A percentile compares a stretch with the other conserved stretches of the same genome.
These are phyloP conservation scores for Euclidia mi DNA, from an alignment of 2,888 invertebrate species.

Conservation along the genomic window DNA sequence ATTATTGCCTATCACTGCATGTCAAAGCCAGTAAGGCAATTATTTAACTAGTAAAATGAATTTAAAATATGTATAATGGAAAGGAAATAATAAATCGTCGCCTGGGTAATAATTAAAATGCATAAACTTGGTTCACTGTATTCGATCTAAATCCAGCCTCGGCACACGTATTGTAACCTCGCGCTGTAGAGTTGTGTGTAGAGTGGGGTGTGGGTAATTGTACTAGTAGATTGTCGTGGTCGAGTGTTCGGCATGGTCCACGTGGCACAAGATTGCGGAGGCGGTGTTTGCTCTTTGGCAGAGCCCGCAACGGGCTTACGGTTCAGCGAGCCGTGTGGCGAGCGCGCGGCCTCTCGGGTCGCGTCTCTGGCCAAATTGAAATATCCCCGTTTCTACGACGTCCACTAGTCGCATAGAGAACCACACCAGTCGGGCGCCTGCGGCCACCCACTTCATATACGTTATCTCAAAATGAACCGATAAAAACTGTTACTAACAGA, in stretches of 20 bases:
- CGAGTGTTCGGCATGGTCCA: conserved; percentile 86
- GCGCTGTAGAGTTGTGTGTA: conserved; percentile 41
- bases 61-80: not conserved
- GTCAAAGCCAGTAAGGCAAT: not conserved
- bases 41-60: no score
- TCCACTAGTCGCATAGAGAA: conserved; percentile 67
- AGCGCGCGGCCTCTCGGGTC: conserved; percentile 86
- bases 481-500: conserved; percentile 4
- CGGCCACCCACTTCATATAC: conserved; percentile 55
- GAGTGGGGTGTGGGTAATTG: conserved; percentile 76
- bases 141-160: conserved; percentile 27
- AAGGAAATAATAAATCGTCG: not conserved
- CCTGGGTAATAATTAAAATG: not conserved
- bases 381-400: conserved; percentile 82
- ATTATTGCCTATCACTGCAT: conserved; percentile 16
- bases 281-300: conserved; percentile 89
- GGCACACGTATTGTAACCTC: conserved; percentile 30
- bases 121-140: conserved; percentile 1
- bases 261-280: conserved; percentile 89
- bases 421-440: conserved; percentile 51
- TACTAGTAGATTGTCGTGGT: conserved; percentile 84
- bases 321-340: conserved; percentile 87
- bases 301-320: conserved; percentile 86
- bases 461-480: conserved; percentile 50
- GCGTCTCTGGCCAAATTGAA: conserved; percentile 89